Evolutionary conservation across 2,113 vertebrate genomes (phyloP), one percentile per base, ranked within the genome.

Genomic region (Chrysemys picta): DNA sequence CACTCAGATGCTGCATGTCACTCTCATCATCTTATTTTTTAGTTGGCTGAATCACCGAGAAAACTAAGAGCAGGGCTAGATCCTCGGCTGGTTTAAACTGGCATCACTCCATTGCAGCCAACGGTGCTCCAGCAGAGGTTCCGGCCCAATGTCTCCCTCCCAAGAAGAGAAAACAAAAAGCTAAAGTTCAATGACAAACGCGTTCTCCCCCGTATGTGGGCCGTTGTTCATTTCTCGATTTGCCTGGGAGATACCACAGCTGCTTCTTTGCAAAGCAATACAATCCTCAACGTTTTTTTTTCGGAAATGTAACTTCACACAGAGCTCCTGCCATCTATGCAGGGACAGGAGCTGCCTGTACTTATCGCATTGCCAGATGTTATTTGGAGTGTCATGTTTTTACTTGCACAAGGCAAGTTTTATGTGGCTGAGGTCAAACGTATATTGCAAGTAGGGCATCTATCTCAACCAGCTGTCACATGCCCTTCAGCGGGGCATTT

Each of bases 401-500:
- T 79, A 62, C 38, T 35, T 62, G 38, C 9, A 35, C 54, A 8
- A 0, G 6, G 45, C 80, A 89, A 59, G 25, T 56, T 50, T 80
- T 5, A 19, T 56, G 27, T 45, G 19, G 35, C 79, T 25, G 49
- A 79, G 50, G 21, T 13, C 0, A 1, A 80, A 62, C 3, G 80
- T 27, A 4, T n/a, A 19, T 76, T 25, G 42, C 72, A 62, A 79
- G 31, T 45, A 19, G 53, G 54, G 45, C 62, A 38, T 85, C 86
- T 50, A 27, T 16, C 8, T 45, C 10, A 0, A 0, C 24, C 62
- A 45, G 22, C 72, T 59, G 42, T 80, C 38, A 57, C 5, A 0
- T 42, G 62, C 81, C 57, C 59, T 35, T 35, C 42, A 7, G 0
- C 2, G 0, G 62, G 80, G 29, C 59, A 17, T 4, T 25, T 4